These are phyloP conservation scores for Procambarus clarkii DNA, from an alignment of 1,140 invertebrate species.

Conservation along the genomic window DNA sequence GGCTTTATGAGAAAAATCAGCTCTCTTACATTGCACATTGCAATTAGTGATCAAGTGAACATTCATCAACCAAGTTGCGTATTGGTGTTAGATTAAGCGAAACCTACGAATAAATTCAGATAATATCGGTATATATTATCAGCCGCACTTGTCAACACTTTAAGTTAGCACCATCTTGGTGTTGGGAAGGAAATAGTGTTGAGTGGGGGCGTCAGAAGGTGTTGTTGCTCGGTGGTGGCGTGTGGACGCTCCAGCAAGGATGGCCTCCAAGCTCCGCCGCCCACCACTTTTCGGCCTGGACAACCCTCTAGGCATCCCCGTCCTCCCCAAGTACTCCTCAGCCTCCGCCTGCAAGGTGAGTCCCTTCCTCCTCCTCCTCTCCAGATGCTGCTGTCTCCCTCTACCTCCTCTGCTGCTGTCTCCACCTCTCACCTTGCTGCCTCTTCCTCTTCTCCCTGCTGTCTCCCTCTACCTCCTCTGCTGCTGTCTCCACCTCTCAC, in stretches of 20 bases:
- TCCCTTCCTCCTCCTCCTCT: not conserved
- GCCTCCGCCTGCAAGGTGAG: conserved; percentile 71
- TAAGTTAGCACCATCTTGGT: too few relatives aligned
- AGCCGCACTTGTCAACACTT: too few relatives aligned
- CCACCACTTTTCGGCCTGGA: conserved; percentile 75
- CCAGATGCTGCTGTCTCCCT: not conserved
- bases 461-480: not conserved
- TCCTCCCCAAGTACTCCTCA: conserved; percentile 70
- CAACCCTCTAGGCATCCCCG: conserved; percentile 72
- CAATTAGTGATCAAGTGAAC: not conserved
- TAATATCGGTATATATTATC: too few relatives aligned
- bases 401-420: not conserved
- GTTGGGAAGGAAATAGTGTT: too few relatives aligned
- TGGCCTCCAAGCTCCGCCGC: conserved; percentile 76
- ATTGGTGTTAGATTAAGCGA: not conserved
- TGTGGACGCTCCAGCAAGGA: conserved; percentile 45
- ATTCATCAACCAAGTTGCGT: not conserved
- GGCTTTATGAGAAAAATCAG: not conserved
- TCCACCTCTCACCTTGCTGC: not conserved
- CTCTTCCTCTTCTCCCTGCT: too few relatives aligned
- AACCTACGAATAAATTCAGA: too few relatives aligned
- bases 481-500: not conserved
- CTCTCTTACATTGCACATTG: not conserved
- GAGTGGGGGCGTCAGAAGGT: not conserved
- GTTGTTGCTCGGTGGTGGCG: too few relatives aligned